Percentiles rank a stretch among this genome's conserved stretches.
These are phyloP conservation scores for Exocentrus adspersus DNA, from an alignment of 2,888 invertebrate species.

Conservation along the genomic window DNA sequence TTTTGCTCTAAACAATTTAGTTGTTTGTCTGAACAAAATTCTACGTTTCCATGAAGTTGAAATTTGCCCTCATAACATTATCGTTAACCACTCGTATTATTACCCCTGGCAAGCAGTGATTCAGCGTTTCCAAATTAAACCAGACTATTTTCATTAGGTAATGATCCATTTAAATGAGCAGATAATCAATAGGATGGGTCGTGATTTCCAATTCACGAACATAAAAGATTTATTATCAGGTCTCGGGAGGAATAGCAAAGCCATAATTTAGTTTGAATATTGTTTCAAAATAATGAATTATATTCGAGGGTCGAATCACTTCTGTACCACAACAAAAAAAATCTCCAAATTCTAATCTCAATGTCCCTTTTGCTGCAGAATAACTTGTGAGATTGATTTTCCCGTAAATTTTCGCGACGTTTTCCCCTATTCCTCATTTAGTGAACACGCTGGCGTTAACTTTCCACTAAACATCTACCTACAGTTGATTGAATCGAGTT, in stretches of 20 bases:
- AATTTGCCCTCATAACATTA: no score
- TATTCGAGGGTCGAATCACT: no score
- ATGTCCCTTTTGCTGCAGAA: no score
- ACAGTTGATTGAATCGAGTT: slow-evolving; percentile 6
- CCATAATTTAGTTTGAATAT: slow-evolving; percentile 14
- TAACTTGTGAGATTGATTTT: slow-evolving; percentile 3
- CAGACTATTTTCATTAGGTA: not conserved
- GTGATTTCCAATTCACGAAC: not conserved
- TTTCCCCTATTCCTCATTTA: not conserved
- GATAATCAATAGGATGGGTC: not conserved
- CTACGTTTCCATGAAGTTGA: no score
- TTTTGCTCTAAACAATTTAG: no score
- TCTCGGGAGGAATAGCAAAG: not conserved
- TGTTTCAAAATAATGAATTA: no score
- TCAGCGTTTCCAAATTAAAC: not conserved
- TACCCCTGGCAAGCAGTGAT: no score
- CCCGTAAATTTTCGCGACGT: not conserved
- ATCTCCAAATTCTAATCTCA: no score
- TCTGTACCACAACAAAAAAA: no score
- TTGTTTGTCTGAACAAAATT: no score
- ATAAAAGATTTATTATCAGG: slow-evolving; percentile 5
- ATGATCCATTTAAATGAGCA: not conserved
- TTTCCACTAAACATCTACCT: not conserved
- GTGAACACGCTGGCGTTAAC: not conserved
- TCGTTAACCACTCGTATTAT: no score